Evolutionary conservation across 1,140 invertebrate species (phyloP).

Genomic region (Brachionus paranguensis): DNA sequence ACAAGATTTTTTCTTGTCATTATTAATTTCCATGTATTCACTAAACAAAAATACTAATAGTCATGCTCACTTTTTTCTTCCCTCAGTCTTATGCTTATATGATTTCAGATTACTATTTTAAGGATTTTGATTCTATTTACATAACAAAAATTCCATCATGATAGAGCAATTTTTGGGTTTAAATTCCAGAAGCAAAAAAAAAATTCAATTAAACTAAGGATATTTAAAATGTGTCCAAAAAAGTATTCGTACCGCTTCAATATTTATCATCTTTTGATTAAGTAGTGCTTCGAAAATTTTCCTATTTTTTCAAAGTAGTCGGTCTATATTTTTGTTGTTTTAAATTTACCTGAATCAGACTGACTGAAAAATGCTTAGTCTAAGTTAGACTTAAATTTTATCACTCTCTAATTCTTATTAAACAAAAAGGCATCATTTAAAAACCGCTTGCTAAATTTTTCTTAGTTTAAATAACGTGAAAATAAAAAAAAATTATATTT

Average conservation of each 20-base stretch:
- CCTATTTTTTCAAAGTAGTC: not conserved
- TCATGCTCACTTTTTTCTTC: not conserved
- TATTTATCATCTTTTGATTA: not conserved
- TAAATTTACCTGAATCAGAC: not conserved
- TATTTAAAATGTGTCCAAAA: not conserved
- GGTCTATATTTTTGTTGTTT: not conserved
- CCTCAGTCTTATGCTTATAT: not conserved
- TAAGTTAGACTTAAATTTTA: not conserved
- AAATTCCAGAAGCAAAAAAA: not conserved
- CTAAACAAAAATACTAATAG: not conserved
- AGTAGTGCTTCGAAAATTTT: not conserved
- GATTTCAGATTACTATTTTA: not conserved
- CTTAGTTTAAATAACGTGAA: not conserved
- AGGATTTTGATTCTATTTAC: not conserved
- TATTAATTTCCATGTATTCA: too few relatives aligned
- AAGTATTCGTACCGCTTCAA: not conserved
- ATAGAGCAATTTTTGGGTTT: not conserved
- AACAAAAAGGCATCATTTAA: not conserved
- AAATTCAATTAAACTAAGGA: not conserved
- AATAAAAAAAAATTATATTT: not conserved
- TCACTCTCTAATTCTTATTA: not conserved
- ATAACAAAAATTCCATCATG: not conserved
- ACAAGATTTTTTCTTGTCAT: too few relatives aligned
- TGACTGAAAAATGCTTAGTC: not conserved
- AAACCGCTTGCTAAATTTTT: not conserved